Percentiles rank a stretch among this genome's conserved stretches.
Evolutionary conservation across 2,888 invertebrate species (phyloP).

Genomic region (Elgonia sp.): DNA sequence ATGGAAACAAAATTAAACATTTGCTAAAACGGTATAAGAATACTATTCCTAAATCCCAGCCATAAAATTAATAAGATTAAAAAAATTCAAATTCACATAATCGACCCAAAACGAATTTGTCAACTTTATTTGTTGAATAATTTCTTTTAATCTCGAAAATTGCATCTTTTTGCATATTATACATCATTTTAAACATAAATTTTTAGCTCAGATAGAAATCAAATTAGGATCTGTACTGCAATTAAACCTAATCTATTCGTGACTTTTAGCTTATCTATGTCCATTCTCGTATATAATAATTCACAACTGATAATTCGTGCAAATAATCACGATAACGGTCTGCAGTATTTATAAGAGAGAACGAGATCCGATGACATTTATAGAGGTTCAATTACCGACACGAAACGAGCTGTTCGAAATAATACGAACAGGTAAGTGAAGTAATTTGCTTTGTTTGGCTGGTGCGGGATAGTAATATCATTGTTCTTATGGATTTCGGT

Average conservation of each 20-base stretch:
- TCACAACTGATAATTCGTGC: neutral
- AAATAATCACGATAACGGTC: conserved; percentile 37
- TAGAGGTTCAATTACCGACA: conserved; percentile 45
- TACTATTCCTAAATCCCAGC: neutral
- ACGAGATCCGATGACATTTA: conserved; percentile 47
- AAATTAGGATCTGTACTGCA: neutral
- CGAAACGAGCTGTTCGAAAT: conserved; percentile 49
- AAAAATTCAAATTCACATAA: no score
- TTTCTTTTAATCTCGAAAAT: no score
- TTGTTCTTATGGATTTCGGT: conserved; percentile 65
- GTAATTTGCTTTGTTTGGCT: conserved; percentile 68
- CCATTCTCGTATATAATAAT: neutral
- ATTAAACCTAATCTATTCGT: conserved; percentile 11
- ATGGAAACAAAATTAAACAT: conserved; percentile 39
- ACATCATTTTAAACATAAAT: no score
- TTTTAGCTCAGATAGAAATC: neutral
- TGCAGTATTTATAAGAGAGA: conserved; percentile 21
- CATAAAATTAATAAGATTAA: neutral
- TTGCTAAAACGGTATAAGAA: neutral
- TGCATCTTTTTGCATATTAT: neutral
- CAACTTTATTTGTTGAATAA: no score
- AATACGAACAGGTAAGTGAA: conserved; percentile 51
- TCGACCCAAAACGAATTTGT: no score
- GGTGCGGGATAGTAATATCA: conserved; percentile 44
- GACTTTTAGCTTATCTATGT: neutral